A percentile compares a stretch with the other conserved stretches of the same genome.
Conservation (phyloP, 2,113 vertebrate species). For the Eubucco bourcierii region DNA sequence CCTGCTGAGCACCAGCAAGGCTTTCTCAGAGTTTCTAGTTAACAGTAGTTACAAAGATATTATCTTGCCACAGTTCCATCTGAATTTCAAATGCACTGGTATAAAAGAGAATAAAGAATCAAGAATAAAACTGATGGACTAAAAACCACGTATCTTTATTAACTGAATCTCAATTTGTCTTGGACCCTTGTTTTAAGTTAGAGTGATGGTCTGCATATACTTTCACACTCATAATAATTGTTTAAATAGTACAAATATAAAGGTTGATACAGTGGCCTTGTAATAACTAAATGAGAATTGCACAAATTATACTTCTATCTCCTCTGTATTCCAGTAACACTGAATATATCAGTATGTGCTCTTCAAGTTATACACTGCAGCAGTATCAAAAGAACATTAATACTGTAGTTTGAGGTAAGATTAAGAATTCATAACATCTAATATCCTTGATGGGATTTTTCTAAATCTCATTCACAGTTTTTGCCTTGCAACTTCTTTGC, state of each 20-base stretch:
- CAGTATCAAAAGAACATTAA: neutral
- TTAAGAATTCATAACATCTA: neutral
- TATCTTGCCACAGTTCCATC: neutral
- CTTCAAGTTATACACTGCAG: neutral
- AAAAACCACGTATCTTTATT: neutral
- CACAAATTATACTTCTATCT: neutral
- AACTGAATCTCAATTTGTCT: neutral
- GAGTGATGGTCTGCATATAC: neutral
- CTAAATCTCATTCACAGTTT: neutral
- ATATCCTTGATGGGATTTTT: neutral
- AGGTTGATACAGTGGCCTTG: neutral
- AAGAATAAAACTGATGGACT: neutral
- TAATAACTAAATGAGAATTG: neutral
- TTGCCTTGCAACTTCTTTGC: neutral
- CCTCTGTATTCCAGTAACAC: neutral
- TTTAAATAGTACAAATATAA: neutral
- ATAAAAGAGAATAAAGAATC: neutral
- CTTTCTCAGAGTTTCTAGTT: neutral
- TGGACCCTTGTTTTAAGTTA: neutral
- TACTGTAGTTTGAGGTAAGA: neutral
- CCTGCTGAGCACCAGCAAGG: neutral
- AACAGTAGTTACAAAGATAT: neutral
- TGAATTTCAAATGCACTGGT: slow-evolving; percentile 28
- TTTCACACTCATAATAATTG: neutral
- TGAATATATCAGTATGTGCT: neutral